Evolutionary conservation across 2,888 invertebrate species (phyloP), one percentile per base, ranked within the genome.

Genomic region (Drosophila formosana): DNA sequence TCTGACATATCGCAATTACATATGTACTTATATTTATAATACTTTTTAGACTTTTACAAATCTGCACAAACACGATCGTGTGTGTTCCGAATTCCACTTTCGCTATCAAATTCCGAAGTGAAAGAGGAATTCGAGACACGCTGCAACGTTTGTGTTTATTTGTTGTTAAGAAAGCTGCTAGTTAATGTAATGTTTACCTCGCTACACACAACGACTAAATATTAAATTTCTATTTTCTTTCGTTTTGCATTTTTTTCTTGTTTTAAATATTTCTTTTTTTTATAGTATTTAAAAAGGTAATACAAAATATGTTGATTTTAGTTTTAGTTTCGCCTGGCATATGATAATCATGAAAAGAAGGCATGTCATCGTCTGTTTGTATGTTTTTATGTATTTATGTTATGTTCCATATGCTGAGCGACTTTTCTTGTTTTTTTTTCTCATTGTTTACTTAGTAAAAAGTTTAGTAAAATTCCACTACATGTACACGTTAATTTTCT

Each of bases 221-320:
- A 50, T 46, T 51, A 3, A 23, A 32, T 70, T 7, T 41, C 55
- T 46, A 39, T 55, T 37, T 65, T 34, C 34, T n/a, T 9, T 53
- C 9, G 39, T 3, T 45, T 53, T 45, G 5, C 25, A 8, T 50
- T 30, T 23, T 34, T 34, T 9, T 18, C 4, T 43, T 47, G 3
- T 23, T 34, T 11, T 61, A 30, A 30, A 30, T 30, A 30, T 11
- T 45, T 25, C 7, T 2, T 56, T n/a, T 50, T 32, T 43, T 37
- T 69, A 37, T 68, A 43, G 55, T 66, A 45, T 68, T 78, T 60
- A 82, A 79, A 88, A 84, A 79, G 70, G 39, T 88, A 85, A 85
- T 88, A 82, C 72, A 82, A 82, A 85, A 88, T 82, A 79, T 88
- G 66, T 79, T 66, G 58, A 62, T 66, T 80, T 81, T 60, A 67